These are phyloP conservation scores for Urocynchramus pylzowi DNA, from an alignment of 2,113 vertebrate species.

Conservation along the genomic window DNA sequence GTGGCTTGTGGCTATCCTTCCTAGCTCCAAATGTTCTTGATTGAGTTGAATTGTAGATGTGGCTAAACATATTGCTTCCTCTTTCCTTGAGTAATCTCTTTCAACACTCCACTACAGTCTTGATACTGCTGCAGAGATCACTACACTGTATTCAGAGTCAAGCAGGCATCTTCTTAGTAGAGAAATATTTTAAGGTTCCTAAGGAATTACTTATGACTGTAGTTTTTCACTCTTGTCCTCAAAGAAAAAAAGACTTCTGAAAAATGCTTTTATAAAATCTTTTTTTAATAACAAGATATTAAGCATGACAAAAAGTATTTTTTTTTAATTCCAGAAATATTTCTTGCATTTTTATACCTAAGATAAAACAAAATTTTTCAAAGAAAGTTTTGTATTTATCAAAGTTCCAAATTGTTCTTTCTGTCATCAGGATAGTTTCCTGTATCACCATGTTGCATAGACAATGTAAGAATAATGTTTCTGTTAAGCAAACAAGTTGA, in stretches of 20 bases:
- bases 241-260: neutral
- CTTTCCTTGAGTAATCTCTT: neutral
- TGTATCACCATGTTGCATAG: neutral
- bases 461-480: neutral
- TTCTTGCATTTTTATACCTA: neutral
- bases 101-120: neutral
- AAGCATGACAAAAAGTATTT: neutral
- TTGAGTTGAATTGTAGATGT: neutral
- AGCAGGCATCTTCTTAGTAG: neutral
- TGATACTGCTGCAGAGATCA: neutral
- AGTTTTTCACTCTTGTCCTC: neutral
- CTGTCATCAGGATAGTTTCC: neutral
- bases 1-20: constrained; percentile 48
- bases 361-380: neutral
- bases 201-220: neutral
- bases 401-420: neutral
- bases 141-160: neutral
- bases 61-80: constrained; percentile 18
- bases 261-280: neutral
- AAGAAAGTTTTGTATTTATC: neutral
- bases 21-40: neutral
- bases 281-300: neutral
- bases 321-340: neutral
- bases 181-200: neutral
- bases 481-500: neutral